These are phyloP conservation scores for Pygoscelis adeliae DNA, from an alignment of 2,113 vertebrate genomes.

Conservation along the genomic window DNA sequence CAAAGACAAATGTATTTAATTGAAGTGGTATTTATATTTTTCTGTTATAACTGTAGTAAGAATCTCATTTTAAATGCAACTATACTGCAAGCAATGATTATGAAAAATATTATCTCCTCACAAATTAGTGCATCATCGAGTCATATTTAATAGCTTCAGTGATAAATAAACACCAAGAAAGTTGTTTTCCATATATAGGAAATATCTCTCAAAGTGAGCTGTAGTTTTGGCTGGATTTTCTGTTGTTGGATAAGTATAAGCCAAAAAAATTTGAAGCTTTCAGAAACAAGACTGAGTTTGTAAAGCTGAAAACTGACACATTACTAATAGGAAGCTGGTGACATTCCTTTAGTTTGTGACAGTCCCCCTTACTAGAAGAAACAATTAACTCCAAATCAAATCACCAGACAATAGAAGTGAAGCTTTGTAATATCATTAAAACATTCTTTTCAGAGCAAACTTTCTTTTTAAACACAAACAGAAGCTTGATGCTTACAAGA, in stretches of 20 bases:
- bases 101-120: background rate
- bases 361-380: background rate
- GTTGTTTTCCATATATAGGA: background rate
- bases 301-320: background rate
- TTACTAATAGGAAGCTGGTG: background rate
- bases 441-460: background rate
- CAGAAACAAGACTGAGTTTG: background rate
- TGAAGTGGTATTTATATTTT: too few species aligned
- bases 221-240: background rate
- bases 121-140: background rate
- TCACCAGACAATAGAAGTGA: background rate
- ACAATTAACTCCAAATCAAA: background rate
- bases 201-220: background rate
- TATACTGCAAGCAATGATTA: background rate
- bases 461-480: background rate
- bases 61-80: background rate
- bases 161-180: background rate
- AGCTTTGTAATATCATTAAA: background rate
- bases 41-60: background rate
- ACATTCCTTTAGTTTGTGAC: background rate
- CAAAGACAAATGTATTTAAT: background rate
- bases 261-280: background rate
- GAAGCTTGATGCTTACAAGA: background rate
- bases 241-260: background rate
- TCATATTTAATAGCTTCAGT: background rate